These are phyloP conservation scores for Psophia crepitans DNA, from an alignment of 2,113 vertebrate species.

Conservation along the genomic window DNA sequence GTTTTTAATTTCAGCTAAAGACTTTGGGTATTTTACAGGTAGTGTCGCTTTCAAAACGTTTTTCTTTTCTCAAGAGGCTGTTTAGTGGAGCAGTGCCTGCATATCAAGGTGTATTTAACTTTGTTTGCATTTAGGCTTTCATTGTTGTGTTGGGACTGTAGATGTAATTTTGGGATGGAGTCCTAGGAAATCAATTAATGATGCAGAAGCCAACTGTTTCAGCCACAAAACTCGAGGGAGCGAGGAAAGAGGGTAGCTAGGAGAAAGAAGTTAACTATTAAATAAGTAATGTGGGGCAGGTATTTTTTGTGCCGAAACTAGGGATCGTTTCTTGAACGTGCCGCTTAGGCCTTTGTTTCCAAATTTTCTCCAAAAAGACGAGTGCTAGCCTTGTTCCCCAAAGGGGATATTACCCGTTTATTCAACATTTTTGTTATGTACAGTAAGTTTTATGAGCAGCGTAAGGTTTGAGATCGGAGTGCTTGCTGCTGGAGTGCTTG, in stretches of 20 bases:
- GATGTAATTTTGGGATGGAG: slow-evolving; percentile 35
- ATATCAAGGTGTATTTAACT: not conserved
- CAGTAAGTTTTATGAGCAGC: not conserved
- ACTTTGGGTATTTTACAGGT: not conserved
- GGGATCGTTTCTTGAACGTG: not conserved
- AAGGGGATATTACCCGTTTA: not conserved
- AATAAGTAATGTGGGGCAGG: not conserved
- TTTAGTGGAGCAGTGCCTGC: not conserved
- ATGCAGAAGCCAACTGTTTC: slow-evolving; percentile 33
- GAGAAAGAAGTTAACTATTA: not conserved
- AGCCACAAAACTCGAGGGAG: not conserved
- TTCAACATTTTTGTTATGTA: not conserved
- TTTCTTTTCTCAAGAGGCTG: not conserved
- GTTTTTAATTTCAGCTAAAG: not conserved
- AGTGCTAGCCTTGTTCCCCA: not conserved
- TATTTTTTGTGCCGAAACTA: not conserved
- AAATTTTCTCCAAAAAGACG: not conserved
- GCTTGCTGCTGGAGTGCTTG: slow-evolving; percentile 15
- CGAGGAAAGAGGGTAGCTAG: not conserved
- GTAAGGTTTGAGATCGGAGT: slow-evolving; percentile 1
- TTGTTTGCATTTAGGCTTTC: slow-evolving; percentile 40
- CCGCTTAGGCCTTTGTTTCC: not conserved
- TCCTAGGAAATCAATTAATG: slow-evolving; percentile 52
- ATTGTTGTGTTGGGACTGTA: slow-evolving; percentile 1
- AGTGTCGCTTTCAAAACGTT: not conserved